Conservation (phyloP, 2,113 vertebrate species). For the Atrichornis clamosus region DNA sequence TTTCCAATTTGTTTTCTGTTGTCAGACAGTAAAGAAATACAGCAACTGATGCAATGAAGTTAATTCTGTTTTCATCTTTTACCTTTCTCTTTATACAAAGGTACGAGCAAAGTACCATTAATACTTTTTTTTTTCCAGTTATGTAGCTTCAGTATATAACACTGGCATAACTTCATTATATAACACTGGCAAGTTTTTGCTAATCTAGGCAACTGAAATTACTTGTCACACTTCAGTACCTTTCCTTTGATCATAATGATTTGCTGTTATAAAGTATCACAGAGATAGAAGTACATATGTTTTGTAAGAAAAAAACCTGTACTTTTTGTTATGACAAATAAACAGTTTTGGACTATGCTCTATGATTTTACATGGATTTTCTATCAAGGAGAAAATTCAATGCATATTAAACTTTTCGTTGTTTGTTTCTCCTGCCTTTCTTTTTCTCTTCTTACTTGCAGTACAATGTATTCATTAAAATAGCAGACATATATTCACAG, state of each 20-base stretch:
- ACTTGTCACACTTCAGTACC: background rate
- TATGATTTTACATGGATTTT: background rate
- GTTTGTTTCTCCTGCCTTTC: background rate
- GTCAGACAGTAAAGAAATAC: background rate
- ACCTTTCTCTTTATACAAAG: background rate
- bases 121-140: background rate
- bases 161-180: background rate
- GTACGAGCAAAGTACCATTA: background rate
- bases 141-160: background rate
- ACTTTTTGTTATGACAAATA: background rate
- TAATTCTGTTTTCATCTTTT: background rate
- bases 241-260: background rate
- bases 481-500: background rate
- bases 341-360: background rate
- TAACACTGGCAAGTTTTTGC: background rate
- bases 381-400: background rate
- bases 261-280: background rate
- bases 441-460: background rate
- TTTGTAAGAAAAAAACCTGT: background rate
- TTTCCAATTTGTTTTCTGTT: conserved; percentile 7
- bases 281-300: background rate
- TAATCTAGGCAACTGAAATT: background rate
- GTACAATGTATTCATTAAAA: background rate
- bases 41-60: background rate
- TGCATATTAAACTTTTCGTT: background rate